Conservation (phyloP, 2,888 invertebrate genomes). For the Netelia inedita region DNA sequence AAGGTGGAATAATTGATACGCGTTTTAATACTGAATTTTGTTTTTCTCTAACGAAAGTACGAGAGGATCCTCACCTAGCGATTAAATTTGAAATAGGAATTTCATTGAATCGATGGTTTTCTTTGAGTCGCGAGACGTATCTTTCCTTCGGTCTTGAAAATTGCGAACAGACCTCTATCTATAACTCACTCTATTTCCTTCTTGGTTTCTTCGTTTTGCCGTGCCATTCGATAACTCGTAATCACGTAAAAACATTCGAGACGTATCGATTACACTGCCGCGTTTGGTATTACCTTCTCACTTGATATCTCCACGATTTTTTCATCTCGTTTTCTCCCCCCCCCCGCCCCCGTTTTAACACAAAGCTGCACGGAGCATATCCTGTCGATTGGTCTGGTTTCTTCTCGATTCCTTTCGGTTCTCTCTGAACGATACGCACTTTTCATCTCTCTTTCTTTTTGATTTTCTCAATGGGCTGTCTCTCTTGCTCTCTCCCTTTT, state of each 20-base stretch:
- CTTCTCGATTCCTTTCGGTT: not conserved
- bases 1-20: conserved; percentile 44
- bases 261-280: conserved; percentile 63
- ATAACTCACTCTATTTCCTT: not conserved
- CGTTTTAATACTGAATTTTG: conserved; percentile 18
- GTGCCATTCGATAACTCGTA: conserved; percentile 57
- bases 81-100: conserved; percentile 9
- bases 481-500: conserved; percentile 9
- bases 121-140: not conserved
- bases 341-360: conserved; percentile 18
- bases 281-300: conserved; percentile 7
- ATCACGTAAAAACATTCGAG: conserved; percentile 63
- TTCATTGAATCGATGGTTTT: not conserved
- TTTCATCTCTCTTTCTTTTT: conserved; percentile 6
- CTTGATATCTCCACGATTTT: not conserved
- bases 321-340: conserved; percentile 17
- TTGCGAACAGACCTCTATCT: conserved; percentile 14
- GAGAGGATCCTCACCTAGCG: not conserved
- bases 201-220: not conserved
- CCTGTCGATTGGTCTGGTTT: conserved; percentile 30
- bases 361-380: conserved; percentile 9
- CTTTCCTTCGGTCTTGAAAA: not conserved
- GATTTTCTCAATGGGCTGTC: not conserved
- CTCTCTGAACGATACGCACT: conserved; percentile 1
- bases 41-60: conserved; percentile 15